Conservation (phyloP, 1,140 invertebrate genomes). For the Centruroides sculpturatus region DNA sequence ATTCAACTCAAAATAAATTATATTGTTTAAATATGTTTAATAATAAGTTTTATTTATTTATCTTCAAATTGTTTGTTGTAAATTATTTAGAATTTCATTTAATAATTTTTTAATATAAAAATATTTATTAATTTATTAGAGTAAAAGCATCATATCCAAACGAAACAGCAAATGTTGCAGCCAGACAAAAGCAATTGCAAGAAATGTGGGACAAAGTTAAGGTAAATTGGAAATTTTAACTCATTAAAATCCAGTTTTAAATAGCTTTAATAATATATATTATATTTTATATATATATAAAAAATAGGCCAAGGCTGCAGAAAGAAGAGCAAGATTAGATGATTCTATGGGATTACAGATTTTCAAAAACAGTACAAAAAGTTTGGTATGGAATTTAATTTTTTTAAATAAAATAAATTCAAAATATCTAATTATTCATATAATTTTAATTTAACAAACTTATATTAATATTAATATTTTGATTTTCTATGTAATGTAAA, state of each 20-base stretch:
- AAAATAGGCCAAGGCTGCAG: conserved; percentile 56
- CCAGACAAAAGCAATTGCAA: conserved; percentile 67
- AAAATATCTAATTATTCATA: too few species aligned
- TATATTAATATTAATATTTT: too few species aligned
- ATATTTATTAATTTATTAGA: conserved; percentile 7
- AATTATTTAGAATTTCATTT: too few species aligned
- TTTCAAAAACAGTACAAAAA: conserved; percentile 74
- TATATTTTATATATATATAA: not conserved
- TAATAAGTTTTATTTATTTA: too few species aligned
- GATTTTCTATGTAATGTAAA: too few species aligned
- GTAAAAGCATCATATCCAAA: conserved; percentile 84
- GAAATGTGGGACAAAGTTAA: conserved; percentile 73
- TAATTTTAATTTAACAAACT: too few species aligned
- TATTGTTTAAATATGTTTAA: too few species aligned
- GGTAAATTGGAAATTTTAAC: conserved; percentile 21
- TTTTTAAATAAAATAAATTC: not conserved
- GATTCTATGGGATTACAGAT: conserved; percentile 88
- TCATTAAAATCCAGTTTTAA: not conserved
- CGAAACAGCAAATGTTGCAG: conserved; percentile 69
- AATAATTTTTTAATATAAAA: too few species aligned
- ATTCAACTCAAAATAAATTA: too few species aligned
- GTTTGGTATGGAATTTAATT: conserved; percentile 34
- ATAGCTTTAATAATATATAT: not conserved
- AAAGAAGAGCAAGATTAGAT: conserved; percentile 63
- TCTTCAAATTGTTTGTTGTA: too few species aligned